Conservation (phyloP, 2,888 invertebrate species). For the Drosophila antonietae region DNA sequence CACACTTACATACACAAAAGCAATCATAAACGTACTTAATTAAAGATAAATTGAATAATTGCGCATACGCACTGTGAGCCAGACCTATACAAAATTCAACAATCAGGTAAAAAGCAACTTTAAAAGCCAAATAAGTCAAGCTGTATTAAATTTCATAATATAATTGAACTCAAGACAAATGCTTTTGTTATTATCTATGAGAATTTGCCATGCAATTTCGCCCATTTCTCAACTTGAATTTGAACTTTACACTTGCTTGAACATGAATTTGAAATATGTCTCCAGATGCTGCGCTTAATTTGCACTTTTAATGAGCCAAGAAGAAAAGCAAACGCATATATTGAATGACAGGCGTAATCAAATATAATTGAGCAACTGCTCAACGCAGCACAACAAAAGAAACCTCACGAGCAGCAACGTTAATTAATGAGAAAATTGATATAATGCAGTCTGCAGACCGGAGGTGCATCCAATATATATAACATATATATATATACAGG, state of each 20-base stretch:
- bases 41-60: slow-evolving; percentile 63
- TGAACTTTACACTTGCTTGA: slow-evolving; percentile 12
- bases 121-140: neutral
- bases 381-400: slow-evolving; percentile 39
- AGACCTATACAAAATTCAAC: slow-evolving; percentile 4
- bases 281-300: slow-evolving; percentile 37
- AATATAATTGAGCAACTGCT: slow-evolving; percentile 60
- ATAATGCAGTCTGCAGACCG: slow-evolving; percentile 33
- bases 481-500: neutral
- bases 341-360: slow-evolving; percentile 47
- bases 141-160: neutral
- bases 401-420: slow-evolving; percentile 52
- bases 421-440: slow-evolving; percentile 75
- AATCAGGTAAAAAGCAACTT: slow-evolving; percentile 5
- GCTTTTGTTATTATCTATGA: no score
- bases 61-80: slow-evolving; percentile 51
- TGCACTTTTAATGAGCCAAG: slow-evolving; percentile 67
- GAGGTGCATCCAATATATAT: neutral
- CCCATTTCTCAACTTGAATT: neutral
- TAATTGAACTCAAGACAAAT: neutral
- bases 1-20: slow-evolving; percentile 6
- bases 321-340: slow-evolving; percentile 37
- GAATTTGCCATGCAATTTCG: neutral
- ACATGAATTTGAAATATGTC: slow-evolving; percentile 44
- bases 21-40: slow-evolving; percentile 39